Conservation (phyloP, 2,888 invertebrate species). For the Nomada fabriciana region DNA sequence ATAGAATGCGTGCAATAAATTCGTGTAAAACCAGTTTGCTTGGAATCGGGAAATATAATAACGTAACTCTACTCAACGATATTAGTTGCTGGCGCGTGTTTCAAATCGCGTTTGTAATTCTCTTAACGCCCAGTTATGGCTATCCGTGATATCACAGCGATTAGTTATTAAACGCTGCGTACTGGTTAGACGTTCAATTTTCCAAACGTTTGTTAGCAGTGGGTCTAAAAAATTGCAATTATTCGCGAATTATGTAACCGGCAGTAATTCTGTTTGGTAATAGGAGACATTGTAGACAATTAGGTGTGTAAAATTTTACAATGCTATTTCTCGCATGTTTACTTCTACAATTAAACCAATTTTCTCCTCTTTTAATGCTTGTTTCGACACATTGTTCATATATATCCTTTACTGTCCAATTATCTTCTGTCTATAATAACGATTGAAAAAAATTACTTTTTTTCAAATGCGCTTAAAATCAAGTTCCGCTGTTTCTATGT, state of each 20-base stretch:
- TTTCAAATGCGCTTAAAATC: background rate
- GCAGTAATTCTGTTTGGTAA: conserved; percentile 45
- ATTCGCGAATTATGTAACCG: conserved; percentile 67
- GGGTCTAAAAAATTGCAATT: conserved; percentile 18
- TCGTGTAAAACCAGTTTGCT: conserved; percentile 10
- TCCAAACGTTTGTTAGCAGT: background rate
- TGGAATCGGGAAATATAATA: conserved; percentile 50
- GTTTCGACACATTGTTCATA: background rate
- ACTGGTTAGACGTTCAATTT: conserved; percentile 1
- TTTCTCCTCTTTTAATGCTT: background rate
- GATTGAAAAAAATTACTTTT: background rate
- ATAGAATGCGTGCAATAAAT: conserved; percentile 26
- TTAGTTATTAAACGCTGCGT: conserved; percentile 18
- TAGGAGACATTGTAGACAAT: conserved; percentile 34
- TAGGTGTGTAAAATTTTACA: conserved; percentile 59
- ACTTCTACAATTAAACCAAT: background rate
- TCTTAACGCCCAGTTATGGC: conserved; percentile 64
- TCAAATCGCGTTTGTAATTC: conserved; percentile 63
- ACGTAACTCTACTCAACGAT: conserved; percentile 56
- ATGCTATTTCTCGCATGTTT: background rate
- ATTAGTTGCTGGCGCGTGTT: conserved; percentile 68
- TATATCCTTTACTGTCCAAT: background rate
- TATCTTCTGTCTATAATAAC: background rate
- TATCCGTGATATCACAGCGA: conserved; percentile 28
- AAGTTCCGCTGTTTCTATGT: background rate